Base-by-base conservation (phyloP, 2,113 vertebrate species). In the Phainopepla nitens region DNA sequence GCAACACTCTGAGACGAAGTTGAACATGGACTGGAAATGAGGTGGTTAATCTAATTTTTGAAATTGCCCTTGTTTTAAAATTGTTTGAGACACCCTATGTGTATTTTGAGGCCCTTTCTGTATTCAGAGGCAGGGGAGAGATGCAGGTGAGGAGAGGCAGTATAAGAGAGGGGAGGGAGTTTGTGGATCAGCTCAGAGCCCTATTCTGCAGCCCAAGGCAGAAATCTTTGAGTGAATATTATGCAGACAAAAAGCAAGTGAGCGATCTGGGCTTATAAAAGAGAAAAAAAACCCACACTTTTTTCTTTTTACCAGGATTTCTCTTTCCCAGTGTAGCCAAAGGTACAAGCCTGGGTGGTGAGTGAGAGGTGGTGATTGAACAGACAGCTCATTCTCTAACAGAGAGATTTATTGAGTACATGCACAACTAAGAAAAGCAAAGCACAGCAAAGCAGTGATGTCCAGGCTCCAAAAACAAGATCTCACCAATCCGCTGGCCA, bases 401-500 rank as follows among this genome's bases (percentile, higher is more conserved):
- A 86, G 17, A 33, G 4, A 62, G 5, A 15, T 97, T 97, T 97
- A 97, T 96, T 96, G 64, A 70, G 9, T 89, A 42, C 3, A 2
- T 66, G 73, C 42, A 82, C 39, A 84, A 24, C 73, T 91, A 87
- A 5, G 27, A 9, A 51, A 73, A 94, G 68, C 51, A 61, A 82
- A 96, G 64, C 45, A 61, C 72, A 96, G 75, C 72, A 68, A 94
- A 95, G 82, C 16, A 0, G 60, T 64, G 64, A 60, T 28, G 69
- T 83, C 72, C 89, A 56, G 80, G 86, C 47, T 91, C 80, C 4
- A 0, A 62, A 70, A 81, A 31, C 47, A 89, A 90, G 89, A 89
- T 25, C 80, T 92, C 93, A 71, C 94, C 93, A 89, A 8, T n/a
- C 80, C 3, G 4, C 60, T 96, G 94, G 94, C 86, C 94, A 94